Evolutionary conservation across 2,888 invertebrate genomes (phyloP).

Genomic region (Ariolimax columbianus): DNA sequence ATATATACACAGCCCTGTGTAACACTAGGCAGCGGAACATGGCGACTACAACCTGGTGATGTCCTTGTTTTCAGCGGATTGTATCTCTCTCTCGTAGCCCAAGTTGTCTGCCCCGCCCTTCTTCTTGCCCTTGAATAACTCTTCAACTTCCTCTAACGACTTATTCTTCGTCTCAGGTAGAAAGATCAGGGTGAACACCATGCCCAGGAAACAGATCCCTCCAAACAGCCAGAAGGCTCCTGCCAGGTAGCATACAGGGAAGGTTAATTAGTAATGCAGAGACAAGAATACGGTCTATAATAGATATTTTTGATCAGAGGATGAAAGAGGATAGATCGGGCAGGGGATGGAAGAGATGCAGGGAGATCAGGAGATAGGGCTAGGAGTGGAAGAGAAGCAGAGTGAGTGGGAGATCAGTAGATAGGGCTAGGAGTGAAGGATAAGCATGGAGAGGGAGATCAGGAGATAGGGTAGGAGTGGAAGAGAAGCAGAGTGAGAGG

Average conservation of each 20-base stretch:
- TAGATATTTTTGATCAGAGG: too few species aligned
- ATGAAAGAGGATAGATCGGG: too few species aligned
- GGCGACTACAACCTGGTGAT: not conserved
- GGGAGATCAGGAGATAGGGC: too few species aligned
- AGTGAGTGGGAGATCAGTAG: too few species aligned
- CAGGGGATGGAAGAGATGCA: too few species aligned
- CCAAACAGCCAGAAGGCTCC: constrained; percentile 81
- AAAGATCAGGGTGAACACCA: constrained; percentile 78
- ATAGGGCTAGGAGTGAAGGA: too few species aligned
- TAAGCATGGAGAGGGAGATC: too few species aligned
- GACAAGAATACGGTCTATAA: too few species aligned
- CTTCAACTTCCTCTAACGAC: constrained; percentile 80
- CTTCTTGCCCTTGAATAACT: constrained; percentile 71
- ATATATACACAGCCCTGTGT: constrained; percentile 4
- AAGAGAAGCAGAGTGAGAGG: too few species aligned
- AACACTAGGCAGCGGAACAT: not conserved
- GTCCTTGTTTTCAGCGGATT: constrained; percentile 13
- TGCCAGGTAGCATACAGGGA: constrained; percentile 39
- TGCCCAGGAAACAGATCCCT: constrained; percentile 78
- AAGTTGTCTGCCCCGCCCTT: constrained; percentile 3
- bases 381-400: too few species aligned
- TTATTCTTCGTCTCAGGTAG: constrained; percentile 81
- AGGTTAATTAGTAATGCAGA: too few species aligned
- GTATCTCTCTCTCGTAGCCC: constrained; percentile 27
- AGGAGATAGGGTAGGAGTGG: too few species aligned